phyloP scores from a whole-genome alignment of 1,140 invertebrate species.

The Lucilia sericata region DNA sequence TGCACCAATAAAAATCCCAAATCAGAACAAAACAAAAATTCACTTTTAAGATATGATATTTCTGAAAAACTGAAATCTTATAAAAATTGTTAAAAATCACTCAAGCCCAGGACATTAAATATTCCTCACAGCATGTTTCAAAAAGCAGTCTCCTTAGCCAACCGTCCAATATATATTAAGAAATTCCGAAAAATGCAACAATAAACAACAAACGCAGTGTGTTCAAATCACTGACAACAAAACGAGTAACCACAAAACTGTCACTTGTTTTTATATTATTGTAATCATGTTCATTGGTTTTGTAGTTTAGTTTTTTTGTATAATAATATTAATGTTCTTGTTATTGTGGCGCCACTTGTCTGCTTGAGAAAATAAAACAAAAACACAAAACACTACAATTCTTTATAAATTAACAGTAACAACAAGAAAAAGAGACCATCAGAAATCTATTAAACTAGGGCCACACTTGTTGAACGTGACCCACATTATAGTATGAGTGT shows the following conservation, averaged over 20 bases:
- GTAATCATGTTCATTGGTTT: conserved; percentile 2
- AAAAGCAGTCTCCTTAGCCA: not conserved
- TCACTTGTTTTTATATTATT: conserved; percentile 35
- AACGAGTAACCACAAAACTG: conserved; percentile 34
- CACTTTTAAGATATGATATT: not conserved
- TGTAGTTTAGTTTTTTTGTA: not conserved
- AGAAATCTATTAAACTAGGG: conserved; percentile 34
- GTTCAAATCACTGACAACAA: not conserved
- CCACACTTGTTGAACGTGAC: conserved; percentile 43
- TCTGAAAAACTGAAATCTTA: conserved; percentile 1
- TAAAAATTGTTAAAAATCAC: not conserved
- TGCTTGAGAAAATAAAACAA: conserved; percentile 12
- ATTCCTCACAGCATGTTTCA: conserved; percentile 40
- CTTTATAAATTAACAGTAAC: conserved; percentile 39
- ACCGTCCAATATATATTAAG: not conserved
- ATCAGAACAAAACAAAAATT: not conserved
- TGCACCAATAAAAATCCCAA: not conserved
- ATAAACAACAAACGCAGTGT: not conserved
- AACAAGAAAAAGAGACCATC: not conserved
- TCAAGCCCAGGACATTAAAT: conserved; percentile 41
- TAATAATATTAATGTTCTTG: not conserved
- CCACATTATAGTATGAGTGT: conserved; percentile 1
- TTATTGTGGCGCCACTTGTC: conserved; percentile 31
- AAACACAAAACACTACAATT: not conserved
- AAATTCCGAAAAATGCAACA: conserved; percentile 11